Evolutionary conservation across 2,797 vertebrate genomes (phyloP), one percentile per base, ranked within the genome.

Genomic region (Vireo griseus): DNA sequence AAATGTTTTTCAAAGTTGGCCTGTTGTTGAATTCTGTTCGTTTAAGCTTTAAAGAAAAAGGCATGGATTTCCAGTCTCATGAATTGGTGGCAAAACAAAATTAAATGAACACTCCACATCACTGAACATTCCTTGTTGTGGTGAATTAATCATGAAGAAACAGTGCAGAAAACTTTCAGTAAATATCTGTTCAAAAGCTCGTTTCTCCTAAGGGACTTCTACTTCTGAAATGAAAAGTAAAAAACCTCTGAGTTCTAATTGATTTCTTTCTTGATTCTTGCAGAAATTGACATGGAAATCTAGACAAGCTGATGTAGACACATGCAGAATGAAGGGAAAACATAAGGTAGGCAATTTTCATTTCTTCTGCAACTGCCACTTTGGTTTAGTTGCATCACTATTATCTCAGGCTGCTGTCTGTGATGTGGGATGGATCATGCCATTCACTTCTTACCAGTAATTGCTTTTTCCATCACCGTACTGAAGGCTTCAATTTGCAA

Each of bases 211-310:
- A 86, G 94, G 95, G 93, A 97, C 94, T 96, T 97, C 94, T 96
- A 77, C 90, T 95, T 97, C 94, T 95, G 85, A 97, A 98, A 97
- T 96, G 92, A 97, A 97, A 97, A 90, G 75, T 91, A 96, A 86
- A 91, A 90, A 84, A 29, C 66, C 94, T 95, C 88, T 87, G 92
- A 85, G 84, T 85, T 96, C 94, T 97, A 97, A 98, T 97, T 98
- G 97, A 97, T 98, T 98, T 97, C 73, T 96, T 94, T 96, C 96
- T 97, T 97, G 95, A 94, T 98, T 95, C 95, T 96, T 94, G 84
- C 97, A 99, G 99, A 99, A 99, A 98, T 97, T 99, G 98, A 99
- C 99, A 33, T 99, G 99, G 99, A 99, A 99, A 98, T 99, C 99
- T 98, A 99, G 98, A 96, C 99, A 99, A 97, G 98, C 98, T 40